phyloP scores from a whole-genome alignment of 2,888 invertebrate genomes.

The Mythimna pallens region DNA sequence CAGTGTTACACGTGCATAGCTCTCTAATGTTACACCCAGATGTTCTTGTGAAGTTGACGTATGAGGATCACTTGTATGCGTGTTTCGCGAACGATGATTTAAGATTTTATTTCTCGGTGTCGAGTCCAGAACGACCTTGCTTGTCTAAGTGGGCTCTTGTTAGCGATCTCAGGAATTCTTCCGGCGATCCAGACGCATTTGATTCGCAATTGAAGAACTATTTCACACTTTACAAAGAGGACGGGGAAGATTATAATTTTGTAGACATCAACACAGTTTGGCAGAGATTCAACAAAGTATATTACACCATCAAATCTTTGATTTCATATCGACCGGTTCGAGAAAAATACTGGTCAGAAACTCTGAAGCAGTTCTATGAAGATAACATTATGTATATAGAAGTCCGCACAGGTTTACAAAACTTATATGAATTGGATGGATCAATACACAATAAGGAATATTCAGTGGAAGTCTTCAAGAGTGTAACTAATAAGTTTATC shows the following conservation, averaged over 20 bases:
- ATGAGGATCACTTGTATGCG: conserved; percentile 91
- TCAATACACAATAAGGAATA: conserved; percentile 87
- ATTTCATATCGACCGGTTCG: conserved; percentile 92
- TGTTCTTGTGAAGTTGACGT: conserved; percentile 91
- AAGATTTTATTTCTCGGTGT: conserved; percentile 80
- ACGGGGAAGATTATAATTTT: conserved; percentile 77
- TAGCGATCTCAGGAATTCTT: conserved; percentile 83
- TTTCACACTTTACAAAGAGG: conserved; percentile 89
- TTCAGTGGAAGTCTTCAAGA: conserved; percentile 89
- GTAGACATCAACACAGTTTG: conserved; percentile 91
- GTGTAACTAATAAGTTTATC: conserved; percentile 90
- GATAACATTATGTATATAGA: conserved; percentile 94
- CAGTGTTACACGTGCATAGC: conserved; percentile 93
- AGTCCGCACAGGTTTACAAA: conserved; percentile 91
- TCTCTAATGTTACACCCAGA: conserved; percentile 91
- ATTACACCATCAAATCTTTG: conserved; percentile 87
- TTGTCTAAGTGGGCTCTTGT: conserved; percentile 86
- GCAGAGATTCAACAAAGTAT: conserved; percentile 90
- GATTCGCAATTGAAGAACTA: conserved; percentile 88
- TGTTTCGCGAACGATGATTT: conserved; percentile 80
- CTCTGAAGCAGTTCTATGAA: conserved; percentile 91
- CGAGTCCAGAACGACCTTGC: conserved; percentile 78
- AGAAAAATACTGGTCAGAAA: conserved; percentile 91
- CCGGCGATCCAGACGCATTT: conserved; percentile 84
- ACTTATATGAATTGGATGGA: conserved; percentile 88